A percentile compares a stretch with the other conserved stretches of the same genome.
These are phyloP conservation scores for Willowsia nigromaculata DNA, from an alignment of 2,888 invertebrate species.

Conservation along the genomic window DNA sequence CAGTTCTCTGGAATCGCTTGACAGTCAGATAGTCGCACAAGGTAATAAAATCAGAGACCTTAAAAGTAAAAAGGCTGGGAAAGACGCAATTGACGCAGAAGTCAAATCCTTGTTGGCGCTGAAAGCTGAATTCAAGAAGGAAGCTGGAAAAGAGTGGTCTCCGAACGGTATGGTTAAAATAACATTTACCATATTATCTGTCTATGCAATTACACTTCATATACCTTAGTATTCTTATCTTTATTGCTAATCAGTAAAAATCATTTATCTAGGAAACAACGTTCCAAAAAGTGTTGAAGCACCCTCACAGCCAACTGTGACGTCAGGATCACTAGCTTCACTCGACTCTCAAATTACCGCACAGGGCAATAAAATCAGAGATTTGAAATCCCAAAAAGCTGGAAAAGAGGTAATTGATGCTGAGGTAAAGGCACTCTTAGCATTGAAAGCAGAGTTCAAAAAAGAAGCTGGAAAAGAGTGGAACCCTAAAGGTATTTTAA, in stretches of 20 bases:
- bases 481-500: conserved; percentile 81
- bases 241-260: not conserved
- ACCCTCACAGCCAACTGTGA: not conserved
- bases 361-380: conserved; percentile 86
- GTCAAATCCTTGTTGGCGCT: conserved; percentile 85
- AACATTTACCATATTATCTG: too few species aligned
- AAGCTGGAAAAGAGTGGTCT: conserved; percentile 83
- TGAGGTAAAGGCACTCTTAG: conserved; percentile 85
- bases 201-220: too few species aligned
- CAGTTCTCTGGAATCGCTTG: conserved; percentile 9
- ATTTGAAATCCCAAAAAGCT: conserved; percentile 86
- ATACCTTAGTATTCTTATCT: not conserved
- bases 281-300: not conserved
- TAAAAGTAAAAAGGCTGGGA: conserved; percentile 86
- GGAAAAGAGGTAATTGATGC: conserved; percentile 83
- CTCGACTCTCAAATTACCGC: conserved; percentile 71
- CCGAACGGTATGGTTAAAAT: conserved; percentile 77
- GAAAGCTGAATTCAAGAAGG: conserved; percentile 88
- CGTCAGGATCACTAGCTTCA: not conserved
- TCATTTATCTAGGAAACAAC: conserved; percentile 2
- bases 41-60: conserved; percentile 84
- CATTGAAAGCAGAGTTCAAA: conserved; percentile 89
- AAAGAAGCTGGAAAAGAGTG: conserved; percentile 84
- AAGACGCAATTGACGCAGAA: conserved; percentile 82
- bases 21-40: conserved; percentile 79